Evolutionary conservation across 1,140 invertebrate genomes (phyloP), one percentile per base, ranked within the genome.

Genomic region (Hylaeus volcanicus): DNA sequence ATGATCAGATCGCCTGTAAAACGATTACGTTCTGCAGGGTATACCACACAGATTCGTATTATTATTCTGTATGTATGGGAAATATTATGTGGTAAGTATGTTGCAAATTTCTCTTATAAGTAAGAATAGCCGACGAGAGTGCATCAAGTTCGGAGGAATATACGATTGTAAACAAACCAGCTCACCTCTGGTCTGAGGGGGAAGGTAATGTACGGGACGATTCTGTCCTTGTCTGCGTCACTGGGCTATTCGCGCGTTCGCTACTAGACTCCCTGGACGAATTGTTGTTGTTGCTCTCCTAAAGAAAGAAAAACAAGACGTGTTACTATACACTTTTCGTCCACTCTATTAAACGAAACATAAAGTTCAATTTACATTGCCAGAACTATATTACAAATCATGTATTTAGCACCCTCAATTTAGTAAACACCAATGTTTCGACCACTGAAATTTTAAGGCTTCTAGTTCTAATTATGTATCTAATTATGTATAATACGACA

Each of bases 21-120:
- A 93, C 88, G 90, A 93, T 93, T 93, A 93, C 91, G 91, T 93
- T 93, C 93, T 93, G 92, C 92, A 93, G 93, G 92, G 88, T 93
- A 92, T 91, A 93, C 93, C 93, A 93, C 93, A 93, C 92, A 93
- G 93, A 93, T 93, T 92, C 89, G 89, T 91, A 92, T 93, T 93
- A 93, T 93, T 93, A 93, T 87, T 91, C 81, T 89, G 86, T 15
- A 84, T 73, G 75, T 81, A 61, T 77, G 43, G 70, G 70, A 68
- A 53, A 65, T 73, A 84, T 78, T 75, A 77, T 53, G 65, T 76
- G 66, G 66, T 69, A 69, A 78, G 26, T 63, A 68, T 83, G 78
- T 66, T 64, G 71, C 64, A 81, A 83, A 43, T 82, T 45, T 61
- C 48, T 72, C 77, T 58, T 79, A 73, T 56, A 64, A 65, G 43